Percentiles rank a stretch among this genome's conserved stretches.
phyloP scores from a whole-genome alignment of 2,113 vertebrate genomes.

The Cochlearius cochlearius region DNA sequence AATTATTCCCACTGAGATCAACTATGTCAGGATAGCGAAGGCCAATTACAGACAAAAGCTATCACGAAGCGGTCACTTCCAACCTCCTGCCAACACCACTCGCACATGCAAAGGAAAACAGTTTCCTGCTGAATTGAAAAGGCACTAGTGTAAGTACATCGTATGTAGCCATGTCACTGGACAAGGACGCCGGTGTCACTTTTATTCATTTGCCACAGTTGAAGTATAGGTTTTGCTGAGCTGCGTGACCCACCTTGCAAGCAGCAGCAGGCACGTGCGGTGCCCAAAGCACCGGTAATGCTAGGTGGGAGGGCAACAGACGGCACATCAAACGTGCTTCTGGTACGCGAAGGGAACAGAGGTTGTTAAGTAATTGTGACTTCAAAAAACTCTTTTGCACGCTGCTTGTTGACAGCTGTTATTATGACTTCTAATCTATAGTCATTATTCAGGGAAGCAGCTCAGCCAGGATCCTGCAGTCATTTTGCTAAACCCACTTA shows the following conservation, averaged over 20 bases:
- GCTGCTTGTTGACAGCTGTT: slow-evolving; percentile 34
- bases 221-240: not conserved
- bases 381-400: slow-evolving; percentile 6
- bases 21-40: not conserved
- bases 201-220: not conserved
- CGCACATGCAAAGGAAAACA: slow-evolving; percentile 3
- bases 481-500: not conserved
- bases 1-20: slow-evolving; percentile 32
- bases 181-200: not conserved
- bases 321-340: not conserved
- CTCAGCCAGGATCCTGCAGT: not conserved
- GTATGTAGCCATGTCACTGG: not conserved
- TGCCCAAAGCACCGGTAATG: not conserved
- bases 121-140: not conserved
- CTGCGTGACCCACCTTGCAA: not conserved
- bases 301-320: not conserved
- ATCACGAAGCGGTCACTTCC: not conserved
- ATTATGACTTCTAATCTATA: not conserved
- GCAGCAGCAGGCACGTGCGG: not conserved
- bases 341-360: not conserved
- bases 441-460: not conserved
- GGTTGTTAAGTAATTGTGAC: not conserved
- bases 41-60: slow-evolving; percentile 17
- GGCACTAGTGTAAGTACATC: not conserved
- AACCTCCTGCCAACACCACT: not conserved